Evolutionary conservation across 2,888 invertebrate species (phyloP).

Genomic region (Cephus rjabovi): DNA sequence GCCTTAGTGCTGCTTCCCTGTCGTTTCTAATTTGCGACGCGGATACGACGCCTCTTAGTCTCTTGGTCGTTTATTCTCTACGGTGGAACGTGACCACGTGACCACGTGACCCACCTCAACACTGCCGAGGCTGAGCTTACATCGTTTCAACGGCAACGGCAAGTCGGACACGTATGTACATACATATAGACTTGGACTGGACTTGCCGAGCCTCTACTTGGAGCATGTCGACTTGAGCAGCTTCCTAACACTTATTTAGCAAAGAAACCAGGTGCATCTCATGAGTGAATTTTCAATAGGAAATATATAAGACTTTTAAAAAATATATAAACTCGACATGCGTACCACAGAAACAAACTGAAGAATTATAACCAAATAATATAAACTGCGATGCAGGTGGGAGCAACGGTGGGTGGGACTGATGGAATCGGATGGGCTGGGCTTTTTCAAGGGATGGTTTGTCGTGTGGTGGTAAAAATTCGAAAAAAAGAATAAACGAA

Average conservation of each 20-base stretch:
- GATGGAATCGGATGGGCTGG: background rate
- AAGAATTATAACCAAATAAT: background rate
- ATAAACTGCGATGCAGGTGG: background rate
- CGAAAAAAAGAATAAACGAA: conserved; percentile 47
- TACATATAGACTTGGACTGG: background rate
- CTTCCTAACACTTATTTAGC: conserved; percentile 8
- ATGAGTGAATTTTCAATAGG: background rate
- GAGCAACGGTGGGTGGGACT: background rate
- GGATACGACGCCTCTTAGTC: conserved; percentile 24
- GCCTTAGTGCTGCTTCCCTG: conserved; percentile 36
- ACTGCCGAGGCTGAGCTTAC: background rate
- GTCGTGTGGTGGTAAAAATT: background rate
- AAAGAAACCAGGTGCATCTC: background rate
- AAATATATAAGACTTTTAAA: background rate
- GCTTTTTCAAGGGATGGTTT: background rate
- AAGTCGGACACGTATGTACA: background rate
- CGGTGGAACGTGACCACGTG: background rate
- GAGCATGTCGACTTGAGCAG: conserved; percentile 24
- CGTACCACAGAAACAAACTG: background rate
- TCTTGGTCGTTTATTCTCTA: conserved; percentile 1
- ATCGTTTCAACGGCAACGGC: background rate
- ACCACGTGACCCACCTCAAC: background rate
- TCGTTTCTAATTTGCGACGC: conserved; percentile 37
- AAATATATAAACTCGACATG: background rate
- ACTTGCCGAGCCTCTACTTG: conserved; percentile 12